phyloP scores from a whole-genome alignment of 2,113 vertebrate species.

The Mobula hypostoma region DNA sequence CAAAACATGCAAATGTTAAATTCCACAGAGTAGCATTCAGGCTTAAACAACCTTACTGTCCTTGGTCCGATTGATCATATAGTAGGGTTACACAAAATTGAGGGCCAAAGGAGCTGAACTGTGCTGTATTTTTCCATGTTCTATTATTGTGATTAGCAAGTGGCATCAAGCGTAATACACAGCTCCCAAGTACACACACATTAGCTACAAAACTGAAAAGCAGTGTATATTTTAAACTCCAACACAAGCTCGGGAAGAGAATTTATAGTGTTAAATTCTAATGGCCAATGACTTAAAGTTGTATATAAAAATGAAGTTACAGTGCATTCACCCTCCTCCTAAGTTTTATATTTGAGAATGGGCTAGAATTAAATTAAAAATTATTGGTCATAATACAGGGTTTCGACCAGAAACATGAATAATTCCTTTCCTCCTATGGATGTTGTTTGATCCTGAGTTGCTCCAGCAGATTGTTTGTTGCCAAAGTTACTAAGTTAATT shows the following conservation, averaged over 20 bases:
- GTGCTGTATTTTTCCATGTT: background rate
- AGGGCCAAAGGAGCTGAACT: too few species aligned
- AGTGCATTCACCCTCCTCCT: background rate
- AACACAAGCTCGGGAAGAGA: background rate
- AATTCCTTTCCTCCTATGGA: too few species aligned
- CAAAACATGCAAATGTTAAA: background rate
- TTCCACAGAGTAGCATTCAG: background rate
- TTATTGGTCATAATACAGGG: too few species aligned
- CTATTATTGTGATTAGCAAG: background rate
- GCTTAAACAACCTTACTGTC: background rate
- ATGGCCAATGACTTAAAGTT: background rate
- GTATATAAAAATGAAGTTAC: background rate
- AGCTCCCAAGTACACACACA: background rate
- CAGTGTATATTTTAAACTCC: background rate
- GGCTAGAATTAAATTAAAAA: too few species aligned
- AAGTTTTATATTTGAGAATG: background rate
- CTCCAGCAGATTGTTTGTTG: too few species aligned
- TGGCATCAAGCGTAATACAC: background rate
- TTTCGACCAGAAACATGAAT: too few species aligned
- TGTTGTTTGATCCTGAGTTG: too few species aligned
- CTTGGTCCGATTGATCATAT: too few species aligned
- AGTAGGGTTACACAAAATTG: too few species aligned
- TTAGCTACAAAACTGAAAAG: background rate
- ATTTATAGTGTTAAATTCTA: background rate
- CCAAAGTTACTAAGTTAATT: background rate